Conservation (phyloP, 2,113 vertebrate species). For the Crotophaga sulcirostris region DNA sequence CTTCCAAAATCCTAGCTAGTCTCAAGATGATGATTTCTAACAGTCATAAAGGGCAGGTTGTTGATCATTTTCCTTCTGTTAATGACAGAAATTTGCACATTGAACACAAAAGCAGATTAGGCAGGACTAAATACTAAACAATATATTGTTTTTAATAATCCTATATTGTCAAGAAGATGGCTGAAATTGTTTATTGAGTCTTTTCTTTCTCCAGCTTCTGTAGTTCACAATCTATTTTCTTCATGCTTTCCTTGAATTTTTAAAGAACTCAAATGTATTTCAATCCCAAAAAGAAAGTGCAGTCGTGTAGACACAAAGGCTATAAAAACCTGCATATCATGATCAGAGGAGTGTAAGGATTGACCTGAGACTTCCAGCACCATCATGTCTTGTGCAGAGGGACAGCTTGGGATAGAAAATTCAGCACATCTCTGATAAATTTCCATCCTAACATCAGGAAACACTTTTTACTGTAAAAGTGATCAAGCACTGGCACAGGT, state of each 20-base stretch:
- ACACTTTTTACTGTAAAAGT: not conserved
- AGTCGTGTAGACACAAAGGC: not conserved
- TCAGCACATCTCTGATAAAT: not conserved
- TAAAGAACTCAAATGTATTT: not conserved
- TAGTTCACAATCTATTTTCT: not conserved
- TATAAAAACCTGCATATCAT: not conserved
- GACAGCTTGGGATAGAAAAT: not conserved
- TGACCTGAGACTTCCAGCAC: not conserved
- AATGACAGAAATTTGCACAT: not conserved
- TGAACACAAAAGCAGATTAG: not conserved
- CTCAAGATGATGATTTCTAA: not conserved
- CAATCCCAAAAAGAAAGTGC: not conserved
- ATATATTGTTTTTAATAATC: not conserved
- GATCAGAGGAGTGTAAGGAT: not conserved
- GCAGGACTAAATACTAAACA: not conserved
- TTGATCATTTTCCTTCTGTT: not conserved
- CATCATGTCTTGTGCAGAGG: not conserved
- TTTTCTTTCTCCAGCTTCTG: not conserved
- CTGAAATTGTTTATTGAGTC: not conserved
- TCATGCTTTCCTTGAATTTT: not conserved
- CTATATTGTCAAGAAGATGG: not conserved
- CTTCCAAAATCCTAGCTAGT: not conserved
- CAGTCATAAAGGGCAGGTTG: not conserved
- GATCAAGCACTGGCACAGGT: not conserved
- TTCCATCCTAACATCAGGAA: not conserved